Evolutionary conservation across 53 echinoderm and acorn worm species (phyloP).

Genomic region (Luidia sarsii): DNA sequence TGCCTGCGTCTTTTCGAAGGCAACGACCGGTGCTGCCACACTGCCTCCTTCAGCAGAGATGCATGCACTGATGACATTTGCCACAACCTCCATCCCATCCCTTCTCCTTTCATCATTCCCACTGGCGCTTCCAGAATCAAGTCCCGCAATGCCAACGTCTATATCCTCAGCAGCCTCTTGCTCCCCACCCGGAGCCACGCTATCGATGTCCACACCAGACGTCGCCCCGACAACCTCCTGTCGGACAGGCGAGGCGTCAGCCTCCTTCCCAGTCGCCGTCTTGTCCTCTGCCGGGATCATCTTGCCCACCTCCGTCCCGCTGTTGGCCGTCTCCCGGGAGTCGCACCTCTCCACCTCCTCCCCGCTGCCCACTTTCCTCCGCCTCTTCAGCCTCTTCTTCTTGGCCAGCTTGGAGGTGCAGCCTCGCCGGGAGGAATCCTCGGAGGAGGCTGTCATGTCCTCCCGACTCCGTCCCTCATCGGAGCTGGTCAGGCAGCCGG

Average conservation of each 20-base stretch:
- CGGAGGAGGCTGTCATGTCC: conserved; percentile 49
- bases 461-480: conserved; percentile 31
- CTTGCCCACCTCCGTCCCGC: conserved; percentile 4
- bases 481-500: conserved; percentile 26
- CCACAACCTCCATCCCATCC: no score
- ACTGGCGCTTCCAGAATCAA: no score
- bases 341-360: conserved; percentile 15
- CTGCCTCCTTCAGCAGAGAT: no score
- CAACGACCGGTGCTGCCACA: no score
- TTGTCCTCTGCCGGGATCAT: neutral
- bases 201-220: neutral
- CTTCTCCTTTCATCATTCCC: no score
- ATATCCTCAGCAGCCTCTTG: no score
- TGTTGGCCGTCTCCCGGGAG: conserved; percentile 7
- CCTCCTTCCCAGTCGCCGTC: neutral
- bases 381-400: conserved; percentile 36
- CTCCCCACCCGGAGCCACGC: neutral
- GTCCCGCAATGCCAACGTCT: no score
- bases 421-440: conserved; percentile 10
- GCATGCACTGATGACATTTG: no score
- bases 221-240: no score
- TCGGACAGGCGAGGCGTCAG: neutral
- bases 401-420: conserved; percentile 21
- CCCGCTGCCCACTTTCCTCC: neutral
- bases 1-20: no score